Conservation (phyloP, 1,140 invertebrate species). For the Meloidogyne exigua region DNA sequence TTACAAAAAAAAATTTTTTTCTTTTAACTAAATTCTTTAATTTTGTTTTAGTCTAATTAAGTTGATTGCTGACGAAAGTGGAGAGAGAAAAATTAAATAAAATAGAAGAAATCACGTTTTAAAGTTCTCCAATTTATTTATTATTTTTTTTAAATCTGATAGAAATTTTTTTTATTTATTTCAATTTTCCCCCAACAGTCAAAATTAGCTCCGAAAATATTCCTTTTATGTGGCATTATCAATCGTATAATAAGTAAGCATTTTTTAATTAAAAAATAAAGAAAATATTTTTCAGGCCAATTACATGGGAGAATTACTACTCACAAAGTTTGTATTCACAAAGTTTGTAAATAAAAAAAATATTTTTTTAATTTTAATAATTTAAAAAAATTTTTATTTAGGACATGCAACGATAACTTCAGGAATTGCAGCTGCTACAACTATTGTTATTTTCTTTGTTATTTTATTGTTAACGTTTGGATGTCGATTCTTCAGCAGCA, state of each 20-base stretch:
- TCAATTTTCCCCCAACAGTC: neutral
- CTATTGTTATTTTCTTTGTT: conserved; percentile 53
- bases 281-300: conserved; percentile 46
- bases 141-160: neutral
- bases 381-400: conserved; percentile 21
- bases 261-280: neutral
- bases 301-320: conserved; percentile 62
- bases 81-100: neutral
- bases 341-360: neutral
- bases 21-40: neutral
- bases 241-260: conserved; percentile 11
- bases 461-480: conserved; percentile 59
- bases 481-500: conserved; percentile 53
- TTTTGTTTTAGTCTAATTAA: neutral
- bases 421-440: conserved; percentile 58
- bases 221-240: conserved; percentile 53
- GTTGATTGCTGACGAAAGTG: neutral
- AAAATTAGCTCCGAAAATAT: neutral
- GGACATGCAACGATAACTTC: conserved; percentile 52
- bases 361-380: neutral
- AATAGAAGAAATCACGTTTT: neutral
- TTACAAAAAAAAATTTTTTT: neutral
- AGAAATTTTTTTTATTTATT: neutral
- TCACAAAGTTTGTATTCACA: conserved; percentile 24
- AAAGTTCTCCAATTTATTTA: neutral